phyloP scores from a whole-genome alignment of 2,113 vertebrate species.

The Mesitornis unicolor region DNA sequence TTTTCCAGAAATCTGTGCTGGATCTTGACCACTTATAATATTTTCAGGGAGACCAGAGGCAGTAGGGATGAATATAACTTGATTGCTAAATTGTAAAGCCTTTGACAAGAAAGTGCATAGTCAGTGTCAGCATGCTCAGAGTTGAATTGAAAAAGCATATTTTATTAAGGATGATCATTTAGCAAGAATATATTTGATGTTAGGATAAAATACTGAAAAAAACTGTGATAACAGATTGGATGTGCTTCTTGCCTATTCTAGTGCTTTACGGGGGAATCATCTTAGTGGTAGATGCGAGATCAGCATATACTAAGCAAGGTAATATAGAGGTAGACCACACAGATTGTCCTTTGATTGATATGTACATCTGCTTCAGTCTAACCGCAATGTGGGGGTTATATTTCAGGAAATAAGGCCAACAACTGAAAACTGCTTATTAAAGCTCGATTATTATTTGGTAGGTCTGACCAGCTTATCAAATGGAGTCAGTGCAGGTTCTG shows the following conservation, averaged over 20 bases:
- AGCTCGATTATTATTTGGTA: background rate
- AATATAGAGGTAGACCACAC: background rate
- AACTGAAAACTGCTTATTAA: background rate
- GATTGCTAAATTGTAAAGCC: background rate
- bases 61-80: background rate
- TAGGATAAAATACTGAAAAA: background rate
- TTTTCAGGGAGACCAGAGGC: background rate
- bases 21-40: background rate
- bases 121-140: background rate
- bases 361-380: background rate
- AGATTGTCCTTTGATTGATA: background rate
- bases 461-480: background rate
- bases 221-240: background rate
- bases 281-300: background rate
- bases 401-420: background rate
- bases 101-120: background rate
- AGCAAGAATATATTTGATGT: background rate
- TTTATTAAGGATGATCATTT: fast-evolving
- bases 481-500: background rate
- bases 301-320: fast-evolving
- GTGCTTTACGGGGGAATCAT: background rate
- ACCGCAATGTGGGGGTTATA: fast-evolving
- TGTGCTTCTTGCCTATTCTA: background rate
- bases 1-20: background rate
- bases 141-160: background rate